phyloP scores from a whole-genome alignment of 2,113 vertebrate genomes.

The Capricornis sumatraensis region DNA sequence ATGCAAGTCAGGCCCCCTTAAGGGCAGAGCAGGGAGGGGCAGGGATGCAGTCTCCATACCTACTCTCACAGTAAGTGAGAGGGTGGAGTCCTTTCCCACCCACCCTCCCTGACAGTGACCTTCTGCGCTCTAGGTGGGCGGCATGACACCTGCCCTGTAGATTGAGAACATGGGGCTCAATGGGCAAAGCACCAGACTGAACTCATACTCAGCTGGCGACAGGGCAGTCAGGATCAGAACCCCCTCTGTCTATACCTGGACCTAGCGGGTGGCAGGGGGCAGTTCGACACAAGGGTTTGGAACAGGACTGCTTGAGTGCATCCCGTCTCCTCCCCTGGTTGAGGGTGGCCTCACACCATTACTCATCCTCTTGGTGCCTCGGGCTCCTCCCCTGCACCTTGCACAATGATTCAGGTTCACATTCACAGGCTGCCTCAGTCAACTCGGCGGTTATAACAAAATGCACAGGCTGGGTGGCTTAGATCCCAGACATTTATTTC shows the following conservation, averaged over 20 bases:
- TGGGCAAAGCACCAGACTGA: accelerated
- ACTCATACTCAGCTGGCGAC: not conserved
- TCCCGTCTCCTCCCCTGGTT: accelerated
- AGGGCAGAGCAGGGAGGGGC: not conserved
- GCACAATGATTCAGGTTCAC: not conserved
- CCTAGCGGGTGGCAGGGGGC: accelerated
- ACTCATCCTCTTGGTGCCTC: not conserved
- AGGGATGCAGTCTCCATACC: accelerated
- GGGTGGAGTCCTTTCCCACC: not conserved
- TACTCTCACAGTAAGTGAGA: not conserved
- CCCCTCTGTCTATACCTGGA: not conserved
- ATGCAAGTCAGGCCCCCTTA: not conserved
- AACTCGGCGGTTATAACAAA: not conserved
- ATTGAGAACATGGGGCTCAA: not conserved
- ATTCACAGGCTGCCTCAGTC: not conserved
- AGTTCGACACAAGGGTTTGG: too few relatives aligned
- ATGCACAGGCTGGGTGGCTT: not conserved
- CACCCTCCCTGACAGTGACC: too few relatives aligned
- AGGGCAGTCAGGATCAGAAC: not conserved
- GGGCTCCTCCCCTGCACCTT: not conserved
- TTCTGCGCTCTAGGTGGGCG: accelerated
- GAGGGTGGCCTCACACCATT: accelerated
- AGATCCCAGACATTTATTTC: not conserved
- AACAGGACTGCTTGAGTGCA: accelerated
- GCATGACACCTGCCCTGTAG: accelerated